Evolutionary conservation across 2,888 invertebrate species (phyloP).

Genomic region (Nephrocerus scutellatus): DNA sequence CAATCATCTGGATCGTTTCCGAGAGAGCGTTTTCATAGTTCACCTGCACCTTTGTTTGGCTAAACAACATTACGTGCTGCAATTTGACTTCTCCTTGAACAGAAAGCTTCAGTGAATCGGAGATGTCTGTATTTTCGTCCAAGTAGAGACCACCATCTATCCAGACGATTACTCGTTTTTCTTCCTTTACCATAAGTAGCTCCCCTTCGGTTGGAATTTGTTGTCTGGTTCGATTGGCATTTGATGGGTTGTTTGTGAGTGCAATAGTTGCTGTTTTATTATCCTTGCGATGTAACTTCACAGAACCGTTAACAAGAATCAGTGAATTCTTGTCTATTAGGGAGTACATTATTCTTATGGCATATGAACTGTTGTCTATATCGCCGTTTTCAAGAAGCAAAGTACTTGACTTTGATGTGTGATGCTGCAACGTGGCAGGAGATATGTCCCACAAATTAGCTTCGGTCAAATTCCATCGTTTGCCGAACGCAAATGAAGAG

Average conservation of each 20-base stretch:
- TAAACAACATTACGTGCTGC: constrained; percentile 8
- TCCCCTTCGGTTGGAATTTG: constrained; percentile 8
- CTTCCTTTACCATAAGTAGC: constrained; percentile 7
- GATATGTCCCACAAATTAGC: constrained; percentile 6
- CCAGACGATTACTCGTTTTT: constrained; percentile 7
- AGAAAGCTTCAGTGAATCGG: constrained; percentile 2
- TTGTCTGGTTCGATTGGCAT: not conserved
- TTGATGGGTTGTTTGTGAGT: not conserved
- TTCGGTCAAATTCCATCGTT: constrained; percentile 5
- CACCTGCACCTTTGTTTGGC: constrained; percentile 3
- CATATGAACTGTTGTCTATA: constrained; percentile 4
- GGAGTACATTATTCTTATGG: constrained; percentile 3
- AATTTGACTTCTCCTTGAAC: constrained; percentile 1
- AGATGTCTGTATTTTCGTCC: constrained; percentile 1
- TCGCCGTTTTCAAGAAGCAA: constrained; percentile 3
- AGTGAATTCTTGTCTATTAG: not conserved
- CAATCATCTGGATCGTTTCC: constrained; percentile 9
- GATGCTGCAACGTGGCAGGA: constrained; percentile 7
- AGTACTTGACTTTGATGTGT: not conserved
- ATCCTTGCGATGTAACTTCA: not conserved
- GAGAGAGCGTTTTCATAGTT: constrained; percentile 7
- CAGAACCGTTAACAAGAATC: not conserved
- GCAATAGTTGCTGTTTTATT: not conserved
- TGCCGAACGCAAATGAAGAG: constrained; percentile 7
- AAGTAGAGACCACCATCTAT: constrained; percentile 10